Conservation (phyloP, 2,113 vertebrate genomes). For the Hippotragus niger region DNA sequence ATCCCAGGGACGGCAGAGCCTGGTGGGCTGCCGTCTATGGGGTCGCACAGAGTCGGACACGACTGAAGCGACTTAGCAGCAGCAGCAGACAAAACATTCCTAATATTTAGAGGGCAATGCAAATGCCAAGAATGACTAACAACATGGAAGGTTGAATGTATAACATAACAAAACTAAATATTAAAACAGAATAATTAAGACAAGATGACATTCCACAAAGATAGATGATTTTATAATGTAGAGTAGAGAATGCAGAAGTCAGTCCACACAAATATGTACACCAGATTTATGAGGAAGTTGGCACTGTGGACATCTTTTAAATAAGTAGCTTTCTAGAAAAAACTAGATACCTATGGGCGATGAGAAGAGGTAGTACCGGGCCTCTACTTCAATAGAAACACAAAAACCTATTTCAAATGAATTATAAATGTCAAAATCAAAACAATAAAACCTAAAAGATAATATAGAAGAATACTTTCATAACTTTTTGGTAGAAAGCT, state of each 20-base stretch:
- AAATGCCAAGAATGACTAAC: neutral
- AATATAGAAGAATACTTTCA: neutral
- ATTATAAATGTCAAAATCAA: neutral
- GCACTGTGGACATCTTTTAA: neutral
- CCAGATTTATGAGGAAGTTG: neutral
- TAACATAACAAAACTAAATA: neutral
- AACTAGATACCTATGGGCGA: accelerated
- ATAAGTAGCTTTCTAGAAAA: neutral
- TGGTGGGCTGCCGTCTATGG: too few relatives aligned
- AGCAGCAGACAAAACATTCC: neutral
- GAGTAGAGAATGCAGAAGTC: neutral
- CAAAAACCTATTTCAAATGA: neutral
- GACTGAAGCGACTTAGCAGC: too few relatives aligned
- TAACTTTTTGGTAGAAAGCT: neutral
- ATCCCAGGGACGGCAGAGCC: too few relatives aligned
- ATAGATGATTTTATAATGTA: neutral
- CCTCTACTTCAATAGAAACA: neutral
- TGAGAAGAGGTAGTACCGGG: neutral
- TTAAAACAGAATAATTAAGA: neutral
- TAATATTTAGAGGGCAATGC: neutral
- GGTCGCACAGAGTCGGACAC: too few relatives aligned
- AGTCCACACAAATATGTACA: neutral
- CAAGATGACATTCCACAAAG: neutral
- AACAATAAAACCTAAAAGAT: neutral
- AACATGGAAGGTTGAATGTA: neutral